A percentile compares a stretch with the other conserved stretches of the same genome.
Evolutionary conservation across 1,140 invertebrate species (phyloP).

Genomic region (Drosophila tani): DNA sequence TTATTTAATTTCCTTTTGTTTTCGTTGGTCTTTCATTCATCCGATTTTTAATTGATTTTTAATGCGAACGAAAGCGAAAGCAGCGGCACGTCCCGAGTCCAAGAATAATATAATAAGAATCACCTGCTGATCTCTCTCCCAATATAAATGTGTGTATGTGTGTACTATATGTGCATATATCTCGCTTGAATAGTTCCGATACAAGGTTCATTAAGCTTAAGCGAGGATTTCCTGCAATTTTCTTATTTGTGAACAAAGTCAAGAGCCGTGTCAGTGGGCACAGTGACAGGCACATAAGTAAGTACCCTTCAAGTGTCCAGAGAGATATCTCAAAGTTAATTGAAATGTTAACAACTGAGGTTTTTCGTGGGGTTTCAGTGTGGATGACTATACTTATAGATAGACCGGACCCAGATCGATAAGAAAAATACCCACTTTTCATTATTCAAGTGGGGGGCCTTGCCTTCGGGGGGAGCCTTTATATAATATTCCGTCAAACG

Average conservation of each 20-base stretch:
- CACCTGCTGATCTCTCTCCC: constrained; percentile 12
- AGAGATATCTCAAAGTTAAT: constrained; percentile 24
- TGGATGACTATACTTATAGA: constrained; percentile 1
- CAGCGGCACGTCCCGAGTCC: constrained; percentile 10
- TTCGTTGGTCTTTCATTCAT: constrained; percentile 17
- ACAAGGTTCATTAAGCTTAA: constrained; percentile 61
- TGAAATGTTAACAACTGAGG: constrained; percentile 27
- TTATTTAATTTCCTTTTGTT: constrained; percentile 20
- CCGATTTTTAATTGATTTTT: constrained; percentile 62
- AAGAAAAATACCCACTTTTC: constrained; percentile 14
- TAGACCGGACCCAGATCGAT: constrained; percentile 14
- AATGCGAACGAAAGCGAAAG: constrained; percentile 48
- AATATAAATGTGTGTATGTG: no score
- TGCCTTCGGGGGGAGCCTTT: not conserved
- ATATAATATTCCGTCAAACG: constrained; percentile 12
- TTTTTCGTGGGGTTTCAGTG: not conserved
- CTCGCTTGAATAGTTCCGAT: constrained; percentile 17
- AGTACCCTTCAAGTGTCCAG: constrained; percentile 23
- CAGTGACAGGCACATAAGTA: constrained; percentile 5
- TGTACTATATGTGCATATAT: not conserved
- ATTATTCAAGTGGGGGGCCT: not conserved
- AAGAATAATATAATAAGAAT: constrained; percentile 12
- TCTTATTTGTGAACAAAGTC: constrained; percentile 56
- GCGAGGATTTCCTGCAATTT: constrained; percentile 79
- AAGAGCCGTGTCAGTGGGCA: not conserved